These are phyloP conservation scores for Mercenaria mercenaria DNA, from an alignment of 1,140 invertebrate species.

Conservation along the genomic window DNA sequence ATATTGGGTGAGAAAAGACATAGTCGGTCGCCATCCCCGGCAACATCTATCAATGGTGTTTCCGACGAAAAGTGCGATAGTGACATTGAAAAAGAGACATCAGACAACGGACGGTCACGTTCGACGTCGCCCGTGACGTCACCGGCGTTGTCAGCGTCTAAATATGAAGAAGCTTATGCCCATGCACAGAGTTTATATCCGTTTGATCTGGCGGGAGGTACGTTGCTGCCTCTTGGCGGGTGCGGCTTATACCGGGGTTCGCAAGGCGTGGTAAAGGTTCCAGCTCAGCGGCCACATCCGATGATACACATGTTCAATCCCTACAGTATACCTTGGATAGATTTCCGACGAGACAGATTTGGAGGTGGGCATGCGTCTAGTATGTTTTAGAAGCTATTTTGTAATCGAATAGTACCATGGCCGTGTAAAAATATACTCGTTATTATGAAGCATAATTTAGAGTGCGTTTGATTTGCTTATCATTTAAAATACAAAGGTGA, in stretches of 20 bases:
- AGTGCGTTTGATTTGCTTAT: no score
- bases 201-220: conserved; percentile 41
- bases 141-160: conserved; percentile 55
- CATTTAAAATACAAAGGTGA: no score
- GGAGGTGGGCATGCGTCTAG: conserved; percentile 64
- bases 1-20: conserved; percentile 62
- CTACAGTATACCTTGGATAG: conserved; percentile 74
- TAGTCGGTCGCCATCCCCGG: conserved; percentile 9
- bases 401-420: background rate
- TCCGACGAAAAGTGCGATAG: conserved; percentile 14
- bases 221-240: conserved; percentile 60
- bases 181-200: conserved; percentile 35
- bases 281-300: conserved; percentile 73
- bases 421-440: no score
- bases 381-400: background rate
- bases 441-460: no score
- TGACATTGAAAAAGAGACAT: conserved; percentile 6
- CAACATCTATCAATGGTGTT: background rate
- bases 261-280: conserved; percentile 59
- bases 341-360: conserved; percentile 74
- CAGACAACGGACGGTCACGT: background rate
- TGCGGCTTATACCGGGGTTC: conserved; percentile 62
- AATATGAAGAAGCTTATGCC: conserved; percentile 43
- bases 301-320: conserved; percentile 73
- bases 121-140: conserved; percentile 36